Percentiles rank a stretch among this genome's conserved stretches.
Conservation (phyloP, 2,113 vertebrate genomes). For the Labeo rohita region DNA sequence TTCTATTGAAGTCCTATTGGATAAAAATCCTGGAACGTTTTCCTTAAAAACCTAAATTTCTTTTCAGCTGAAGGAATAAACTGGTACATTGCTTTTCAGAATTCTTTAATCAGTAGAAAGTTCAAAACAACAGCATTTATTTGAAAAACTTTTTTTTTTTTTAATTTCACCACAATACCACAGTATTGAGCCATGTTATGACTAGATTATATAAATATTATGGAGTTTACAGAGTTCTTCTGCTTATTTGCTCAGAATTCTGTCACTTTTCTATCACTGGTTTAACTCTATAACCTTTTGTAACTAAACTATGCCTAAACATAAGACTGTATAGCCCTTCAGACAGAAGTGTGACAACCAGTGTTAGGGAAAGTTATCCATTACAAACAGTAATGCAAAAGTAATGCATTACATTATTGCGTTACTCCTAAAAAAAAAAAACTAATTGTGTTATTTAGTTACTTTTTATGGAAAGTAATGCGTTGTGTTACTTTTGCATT, state of each 20-base stretch:
- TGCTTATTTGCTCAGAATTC: not conserved
- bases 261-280: too few relatives aligned
- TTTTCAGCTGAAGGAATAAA: too few relatives aligned
- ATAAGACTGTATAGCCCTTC: not conserved
- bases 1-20: too few relatives aligned
- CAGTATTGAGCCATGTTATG: not conserved
- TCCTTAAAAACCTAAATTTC: too few relatives aligned
- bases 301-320: not conserved
- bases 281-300: not conserved
- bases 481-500: too few relatives aligned
- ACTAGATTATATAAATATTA: not conserved
- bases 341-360: not conserved
- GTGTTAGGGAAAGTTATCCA: too few relatives aligned
- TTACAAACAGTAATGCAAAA: too few relatives aligned
- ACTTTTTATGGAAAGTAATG: too few relatives aligned
- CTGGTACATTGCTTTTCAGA: not conserved
- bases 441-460: too few relatives aligned
- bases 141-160: not conserved
- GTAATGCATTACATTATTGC: too few relatives aligned
- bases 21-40: too few relatives aligned
- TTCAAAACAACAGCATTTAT: not conserved
- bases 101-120: not conserved
- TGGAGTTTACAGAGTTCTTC: not conserved
- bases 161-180: not conserved
- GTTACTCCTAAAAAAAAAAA: too few relatives aligned